Base-by-base conservation (phyloP, 2,797 vertebrate genomes). In the Anisognathus igniventris region DNA sequence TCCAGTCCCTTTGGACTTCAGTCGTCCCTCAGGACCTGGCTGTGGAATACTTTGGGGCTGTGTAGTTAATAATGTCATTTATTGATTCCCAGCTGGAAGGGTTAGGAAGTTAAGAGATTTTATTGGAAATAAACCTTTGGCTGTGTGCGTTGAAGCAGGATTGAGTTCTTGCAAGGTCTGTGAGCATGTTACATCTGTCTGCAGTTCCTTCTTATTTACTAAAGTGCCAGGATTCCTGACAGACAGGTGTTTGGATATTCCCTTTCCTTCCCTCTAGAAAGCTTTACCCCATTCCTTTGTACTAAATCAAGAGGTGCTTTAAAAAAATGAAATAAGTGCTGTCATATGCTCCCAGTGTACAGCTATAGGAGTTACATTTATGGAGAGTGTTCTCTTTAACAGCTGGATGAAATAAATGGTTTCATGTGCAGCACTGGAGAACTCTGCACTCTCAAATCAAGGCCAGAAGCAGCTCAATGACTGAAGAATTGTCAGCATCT, bases 401-500 rank as follows among this genome's bases (percentile, higher is more conserved):
- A 87, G 57, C 93, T 91, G 81, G 53, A 28, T 89, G 42, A 83
- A 93, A 68, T 72, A 61, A 90, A 82, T 71, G 9, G 24, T 89
- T 93, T 90, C 20, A 10, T 82, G 71, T 82, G 80, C 79, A 82
- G 45, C 76, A 50, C 10, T 95, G 81, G 61, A 89, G 90, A 33
- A 50, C 53, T 93, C 67, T 85, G 70, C 90, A 53, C 74, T 82
- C 77, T 75, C 86, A 83, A 61, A 77, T 86, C 81, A 72, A 77
- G 78, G 91, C 92, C 91, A 92, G 75, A 56, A 94, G 91, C 86
- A 90, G 86, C 85, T 94, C 91, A 68, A 6, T 95, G 92, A 77
- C 86, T 86, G 81, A 91, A 80, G 86, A 87, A 74, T n/a, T 90
- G 65, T 94, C 84, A 93, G 44, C 92, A 94, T 83, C 91, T 95